phyloP scores from a whole-genome alignment of 2,888 invertebrate genomes.

The Phasia obesa region DNA sequence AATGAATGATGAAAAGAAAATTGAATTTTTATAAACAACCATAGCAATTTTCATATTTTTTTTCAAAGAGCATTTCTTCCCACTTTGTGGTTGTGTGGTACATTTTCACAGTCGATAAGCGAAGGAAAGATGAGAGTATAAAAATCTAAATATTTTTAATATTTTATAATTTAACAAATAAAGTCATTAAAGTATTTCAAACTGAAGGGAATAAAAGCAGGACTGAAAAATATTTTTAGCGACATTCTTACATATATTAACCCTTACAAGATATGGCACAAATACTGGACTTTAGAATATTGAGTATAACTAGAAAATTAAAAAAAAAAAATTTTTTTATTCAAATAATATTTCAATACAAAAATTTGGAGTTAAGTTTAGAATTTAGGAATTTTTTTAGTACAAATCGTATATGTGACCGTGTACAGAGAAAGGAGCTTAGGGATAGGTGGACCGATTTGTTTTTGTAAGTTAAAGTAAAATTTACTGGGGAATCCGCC shows the following conservation, averaged over 20 bases:
- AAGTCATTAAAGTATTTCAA: conserved; percentile 62
- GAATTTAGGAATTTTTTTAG: too few species aligned
- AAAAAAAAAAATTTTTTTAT: too few species aligned
- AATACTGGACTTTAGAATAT: too few species aligned
- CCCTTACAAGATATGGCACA: neutral
- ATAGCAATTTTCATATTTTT: conserved; percentile 45
- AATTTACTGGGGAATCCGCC: too few species aligned
- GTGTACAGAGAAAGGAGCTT: too few species aligned
- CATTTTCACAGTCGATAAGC: conserved; percentile 62
- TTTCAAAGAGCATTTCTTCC: neutral
- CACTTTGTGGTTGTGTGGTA: conserved; percentile 34
- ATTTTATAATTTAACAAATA: conserved; percentile 66
- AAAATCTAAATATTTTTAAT: conserved; percentile 35
- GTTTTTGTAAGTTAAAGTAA: too few species aligned
- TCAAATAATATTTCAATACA: too few species aligned
- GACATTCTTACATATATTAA: conserved; percentile 15
- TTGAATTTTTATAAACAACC: conserved; percentile 67
- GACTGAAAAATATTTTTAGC: conserved; percentile 38
- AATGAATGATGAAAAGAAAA: conserved; percentile 62
- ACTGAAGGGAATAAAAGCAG: conserved; percentile 17
- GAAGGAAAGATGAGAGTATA: neutral
- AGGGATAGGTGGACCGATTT: too few species aligned
- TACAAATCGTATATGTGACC: too few species aligned
- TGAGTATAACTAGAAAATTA: too few species aligned
- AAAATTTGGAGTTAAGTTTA: too few species aligned